These are phyloP conservation scores for Heliconius hortense DNA, from an alignment of 2,888 invertebrate species.

Conservation along the genomic window DNA sequence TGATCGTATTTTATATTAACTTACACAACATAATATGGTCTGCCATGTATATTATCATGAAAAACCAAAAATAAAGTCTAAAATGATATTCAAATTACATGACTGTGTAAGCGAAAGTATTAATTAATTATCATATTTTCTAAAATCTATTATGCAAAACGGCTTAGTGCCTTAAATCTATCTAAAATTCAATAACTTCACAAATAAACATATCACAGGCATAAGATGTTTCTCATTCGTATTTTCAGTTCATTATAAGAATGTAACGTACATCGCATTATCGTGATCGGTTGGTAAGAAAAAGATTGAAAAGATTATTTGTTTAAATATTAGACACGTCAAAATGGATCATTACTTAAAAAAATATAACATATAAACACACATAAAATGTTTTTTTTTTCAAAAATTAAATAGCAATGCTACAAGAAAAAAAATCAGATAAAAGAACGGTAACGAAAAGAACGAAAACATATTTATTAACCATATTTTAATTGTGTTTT, in stretches of 20 bases:
- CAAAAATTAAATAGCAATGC: no score
- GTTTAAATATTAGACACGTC: neutral
- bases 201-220: conserved; percentile 59
- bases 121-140: neutral
- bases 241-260: conserved; percentile 12
- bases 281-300: neutral
- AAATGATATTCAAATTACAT: conserved; percentile 2
- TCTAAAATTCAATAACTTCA: conserved; percentile 32
- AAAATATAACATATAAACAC: no score
- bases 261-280: neutral
- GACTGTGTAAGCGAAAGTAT: neutral
- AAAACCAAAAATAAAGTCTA: neutral
- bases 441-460: neutral
- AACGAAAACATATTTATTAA: no score
- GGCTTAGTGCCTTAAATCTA: conserved; percentile 22
- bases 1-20: neutral
- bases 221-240: conserved; percentile 33
- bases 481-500: no score
- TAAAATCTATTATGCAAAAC: conserved; percentile 31
- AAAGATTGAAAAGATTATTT: neutral
- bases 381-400: no score
- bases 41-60: neutral
- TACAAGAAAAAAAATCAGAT: neutral
- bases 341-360: no score
- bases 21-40: neutral